Evolutionary conservation across 2,797 vertebrate species (phyloP), one percentile per base, ranked within the genome.

Genomic region (Danio jaintianensis): DNA sequence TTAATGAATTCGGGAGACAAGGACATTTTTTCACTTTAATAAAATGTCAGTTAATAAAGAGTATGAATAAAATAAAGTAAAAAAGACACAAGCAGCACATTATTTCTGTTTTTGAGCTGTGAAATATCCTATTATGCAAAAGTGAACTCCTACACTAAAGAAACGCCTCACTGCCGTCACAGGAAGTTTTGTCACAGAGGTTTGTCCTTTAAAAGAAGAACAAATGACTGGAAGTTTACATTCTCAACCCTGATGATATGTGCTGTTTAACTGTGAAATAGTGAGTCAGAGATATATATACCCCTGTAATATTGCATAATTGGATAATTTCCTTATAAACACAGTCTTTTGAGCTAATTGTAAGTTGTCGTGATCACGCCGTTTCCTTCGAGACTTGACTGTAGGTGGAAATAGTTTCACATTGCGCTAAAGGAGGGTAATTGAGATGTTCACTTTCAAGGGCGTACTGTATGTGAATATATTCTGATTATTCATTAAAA

Each of bases 141-240:
- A 48, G 22, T n/a, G 11, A 50, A 3, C 13, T 38, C 22, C 29
- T 29, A 13, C 29, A 29, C 29, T 29, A 29, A 67, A 48, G 20
- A 20, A 18, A 38, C 5, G 9, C 4, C 22, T 70, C 50, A 40
- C 15, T 55, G 68, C 16, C 0, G 50, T 55, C 36, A 55, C 48
- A 55, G 68, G 50, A 70, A 42, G 36, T 42, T 15, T 53, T 42
- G 36, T 20, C 29, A 70, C 50, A 11, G 29, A 36, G 20, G 20
- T 38, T 52, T 48, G 7, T 7, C 22, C 50, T 52, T n/a, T 38
- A 52, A 69, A 70, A 70, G 67, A 55, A 68, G 68, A 70, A 70
- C 6, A 18, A 40, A 70, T 18, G 1, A 16, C 22, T n/a, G 9
- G 52, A 16, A 4, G 15, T 69, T 38, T 10, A 50, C 36, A 12